Percentiles rank a stretch among this genome's conserved stretches.
Evolutionary conservation across 2,888 invertebrate genomes (phyloP).

Genomic region (Pristionchus exspectatus): DNA sequence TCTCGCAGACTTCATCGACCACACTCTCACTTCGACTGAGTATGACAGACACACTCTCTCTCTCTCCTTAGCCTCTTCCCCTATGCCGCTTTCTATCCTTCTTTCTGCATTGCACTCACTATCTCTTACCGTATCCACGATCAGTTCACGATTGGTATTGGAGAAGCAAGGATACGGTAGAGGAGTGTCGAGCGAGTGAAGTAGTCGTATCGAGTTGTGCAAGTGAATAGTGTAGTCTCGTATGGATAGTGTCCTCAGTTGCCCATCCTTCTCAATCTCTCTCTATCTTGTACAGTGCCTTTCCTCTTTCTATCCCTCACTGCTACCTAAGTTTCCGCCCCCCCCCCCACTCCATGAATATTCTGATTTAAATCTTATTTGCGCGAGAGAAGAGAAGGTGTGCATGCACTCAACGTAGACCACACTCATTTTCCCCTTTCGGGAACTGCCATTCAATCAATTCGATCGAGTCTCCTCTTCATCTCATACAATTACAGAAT

Average conservation of each 20-base stretch:
- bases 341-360: not conserved
- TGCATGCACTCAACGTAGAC: constrained; percentile 1
- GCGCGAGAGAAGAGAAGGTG: not conserved
- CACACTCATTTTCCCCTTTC: constrained; percentile 12
- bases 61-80: constrained; percentile 2
- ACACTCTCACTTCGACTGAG: constrained; percentile 46
- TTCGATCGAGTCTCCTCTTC: not conserved
- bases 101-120: not conserved
- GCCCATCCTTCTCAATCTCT: not conserved
- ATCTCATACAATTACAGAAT: not conserved
- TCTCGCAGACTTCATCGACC: constrained; percentile 33
- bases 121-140: not conserved
- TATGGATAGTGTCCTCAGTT: not conserved
- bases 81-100: not conserved
- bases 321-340: constrained; percentile 1
- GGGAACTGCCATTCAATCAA: constrained; percentile 19
- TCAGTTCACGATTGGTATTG: not conserved
- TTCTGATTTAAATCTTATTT: constrained; percentile 18
- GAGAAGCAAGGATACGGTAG: constrained; percentile 17
- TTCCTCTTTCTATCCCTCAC: not conserved
- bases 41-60: not conserved
- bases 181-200: not conserved
- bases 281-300: not conserved
- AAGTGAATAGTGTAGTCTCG: not conserved
- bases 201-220: constrained; percentile 25